Evolutionary conservation across 2,888 invertebrate species (phyloP).

Genomic region (Sphaerophoria taeniata): DNA sequence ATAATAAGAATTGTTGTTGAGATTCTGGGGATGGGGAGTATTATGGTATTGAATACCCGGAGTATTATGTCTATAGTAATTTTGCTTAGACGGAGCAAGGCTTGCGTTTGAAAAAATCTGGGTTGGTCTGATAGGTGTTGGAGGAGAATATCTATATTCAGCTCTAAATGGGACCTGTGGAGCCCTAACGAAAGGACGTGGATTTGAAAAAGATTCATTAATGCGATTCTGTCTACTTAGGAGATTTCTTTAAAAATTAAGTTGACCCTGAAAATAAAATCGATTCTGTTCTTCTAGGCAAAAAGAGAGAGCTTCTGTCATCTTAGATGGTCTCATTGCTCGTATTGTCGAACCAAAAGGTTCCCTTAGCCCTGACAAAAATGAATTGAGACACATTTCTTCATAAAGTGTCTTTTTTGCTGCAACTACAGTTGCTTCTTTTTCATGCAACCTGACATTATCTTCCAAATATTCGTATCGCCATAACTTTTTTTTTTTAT

Average conservation of each 20-base stretch:
- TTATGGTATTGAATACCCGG: constrained; percentile 1
- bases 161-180: constrained; percentile 3
- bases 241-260: constrained; percentile 1
- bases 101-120: constrained; percentile 8
- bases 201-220: not conserved
- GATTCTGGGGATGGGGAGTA: not conserved
- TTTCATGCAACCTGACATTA: too few relatives aligned
- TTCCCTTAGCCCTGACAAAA: constrained; percentile 67
- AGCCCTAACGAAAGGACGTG: not conserved
- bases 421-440: too few relatives aligned
- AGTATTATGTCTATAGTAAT: constrained; percentile 18
- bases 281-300: constrained; percentile 69
- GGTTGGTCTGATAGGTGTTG: constrained; percentile 9
- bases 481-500: too few relatives aligned
- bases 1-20: constrained; percentile 10
- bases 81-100: not conserved
- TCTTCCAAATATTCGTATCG: too few relatives aligned
- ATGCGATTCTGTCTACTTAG: not conserved
- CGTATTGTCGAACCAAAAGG: constrained; percentile 73
- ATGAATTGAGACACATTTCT: constrained; percentile 60
- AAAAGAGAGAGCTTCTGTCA: constrained; percentile 66
- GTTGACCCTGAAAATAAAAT: constrained; percentile 42
- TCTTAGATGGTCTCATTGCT: constrained; percentile 68
- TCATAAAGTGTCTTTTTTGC: constrained; percentile 63
- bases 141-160: constrained; percentile 4